Percentiles rank a stretch among this genome's conserved stretches.
These are phyloP conservation scores for Cephus cinctus DNA, from an alignment of 1,140 invertebrate genomes.

Conservation along the genomic window DNA sequence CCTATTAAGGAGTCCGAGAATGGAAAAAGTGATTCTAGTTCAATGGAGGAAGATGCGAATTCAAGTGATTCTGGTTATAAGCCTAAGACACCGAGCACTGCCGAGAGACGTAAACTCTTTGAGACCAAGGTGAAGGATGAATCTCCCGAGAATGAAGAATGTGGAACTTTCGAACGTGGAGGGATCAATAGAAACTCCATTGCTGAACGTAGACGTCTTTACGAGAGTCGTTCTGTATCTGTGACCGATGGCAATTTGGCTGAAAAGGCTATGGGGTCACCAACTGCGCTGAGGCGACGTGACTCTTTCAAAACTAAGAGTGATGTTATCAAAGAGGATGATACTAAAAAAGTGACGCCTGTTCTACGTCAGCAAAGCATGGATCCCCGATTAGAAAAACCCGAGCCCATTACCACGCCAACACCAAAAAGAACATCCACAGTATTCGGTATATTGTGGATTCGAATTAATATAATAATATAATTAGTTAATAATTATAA, in stretches of 20 bases:
- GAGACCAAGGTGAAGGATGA: conserved; percentile 58
- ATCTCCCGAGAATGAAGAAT: conserved; percentile 51
- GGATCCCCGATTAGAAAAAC: conserved; percentile 53
- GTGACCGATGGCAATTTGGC: conserved; percentile 60
- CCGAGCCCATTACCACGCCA: conserved; percentile 51
- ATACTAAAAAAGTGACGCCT: conserved; percentile 56
- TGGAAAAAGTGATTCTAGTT: conserved; percentile 63
- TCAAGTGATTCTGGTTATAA: conserved; percentile 62
- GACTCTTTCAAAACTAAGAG: conserved; percentile 62
- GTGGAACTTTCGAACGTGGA: conserved; percentile 59
- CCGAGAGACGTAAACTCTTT: conserved; percentile 70
- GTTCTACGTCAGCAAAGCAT: conserved; percentile 57
- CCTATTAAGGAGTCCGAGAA: conserved; percentile 52
- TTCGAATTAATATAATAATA: conserved; percentile 15
- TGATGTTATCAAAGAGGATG: conserved; percentile 59
- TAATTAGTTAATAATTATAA: conserved; percentile 16
- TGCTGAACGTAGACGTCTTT: conserved; percentile 73
- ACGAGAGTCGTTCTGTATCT: conserved; percentile 68
- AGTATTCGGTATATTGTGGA: conserved; percentile 68
- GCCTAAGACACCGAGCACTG: conserved; percentile 73
- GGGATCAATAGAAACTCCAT: conserved; percentile 68
- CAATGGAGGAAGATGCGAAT: conserved; percentile 64
- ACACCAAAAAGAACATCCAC: conserved; percentile 79
- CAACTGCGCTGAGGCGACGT: conserved; percentile 65
- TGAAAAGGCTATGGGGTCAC: conserved; percentile 68